Base-by-base conservation (phyloP, 2,797 vertebrate genomes). In the Danio choprae region DNA sequence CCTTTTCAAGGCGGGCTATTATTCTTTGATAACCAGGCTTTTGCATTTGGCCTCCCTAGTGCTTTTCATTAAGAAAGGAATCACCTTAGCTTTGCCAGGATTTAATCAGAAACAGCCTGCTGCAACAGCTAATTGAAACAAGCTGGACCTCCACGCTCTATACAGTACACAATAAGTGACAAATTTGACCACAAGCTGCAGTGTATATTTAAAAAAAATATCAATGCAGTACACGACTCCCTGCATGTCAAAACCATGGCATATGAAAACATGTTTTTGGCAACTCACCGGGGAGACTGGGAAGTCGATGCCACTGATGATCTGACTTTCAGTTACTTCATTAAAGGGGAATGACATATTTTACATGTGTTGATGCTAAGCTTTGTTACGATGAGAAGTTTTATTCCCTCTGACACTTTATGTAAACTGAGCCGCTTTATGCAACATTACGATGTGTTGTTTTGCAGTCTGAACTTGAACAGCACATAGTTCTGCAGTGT, bases 21-120 rank as follows among this genome's bases (percentile, higher is more conserved):
- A 88, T 87, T 89, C 81, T 86, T 85, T 86, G 86, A 86, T 88
- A 86, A 83, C 86, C 86, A 83, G 85, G 84, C 82, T 84, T 88
- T 88, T 86, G 80, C 58, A 50, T 85, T 89, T 83, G 65, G 83
- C 77, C 70, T 87, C 80, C 81, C 75, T 84, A 65, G 83, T 84
- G 87, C 81, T 89, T 88, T 88, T 87, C 82, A 87, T 86, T 87
- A 85, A 84, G 82, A 84, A 88, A 88, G 87, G 88, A 89, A 88
- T 88, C 87, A 89, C 88, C 87, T 86, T 86, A 68, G 76, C 74
- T 82, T 85, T 86, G 87, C 88, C 87, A 88, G 83, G 81, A 85
- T 74, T 84, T 89, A 88, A 89, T 86, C 82, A 88, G 85, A 86
- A 89, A 81, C 88, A 87, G 87, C 55, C 76, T 41, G 7, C 74